A percentile compares a stretch with the other conserved stretches of the same genome.
Conservation (phyloP, 1,140 invertebrate species). For the Drosophila neocordata region DNA sequence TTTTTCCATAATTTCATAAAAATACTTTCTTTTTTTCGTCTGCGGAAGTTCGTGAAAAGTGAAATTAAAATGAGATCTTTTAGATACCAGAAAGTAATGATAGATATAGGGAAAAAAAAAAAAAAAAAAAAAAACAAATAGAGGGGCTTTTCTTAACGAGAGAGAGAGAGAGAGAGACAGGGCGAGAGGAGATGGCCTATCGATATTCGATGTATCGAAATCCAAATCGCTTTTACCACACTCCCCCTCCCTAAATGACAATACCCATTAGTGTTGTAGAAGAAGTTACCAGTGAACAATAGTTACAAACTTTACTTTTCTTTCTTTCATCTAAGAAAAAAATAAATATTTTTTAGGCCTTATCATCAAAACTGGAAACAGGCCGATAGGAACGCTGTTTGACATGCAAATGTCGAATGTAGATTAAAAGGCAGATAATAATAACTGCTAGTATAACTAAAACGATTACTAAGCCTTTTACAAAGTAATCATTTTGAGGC, state of each 20-base stretch:
- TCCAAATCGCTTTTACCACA: neutral
- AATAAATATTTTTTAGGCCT: conserved; percentile 46
- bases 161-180: neutral
- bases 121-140: conserved; percentile 25
- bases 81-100: conserved; percentile 64
- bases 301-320: neutral
- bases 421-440: conserved; percentile 12
- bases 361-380: conserved; percentile 75
- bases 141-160: conserved; percentile 1
- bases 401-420: conserved; percentile 57
- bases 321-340: neutral
- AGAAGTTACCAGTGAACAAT: neutral
- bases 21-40: conserved; percentile 70
- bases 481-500: neutral
- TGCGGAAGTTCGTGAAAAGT: conserved; percentile 65
- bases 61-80: conserved; percentile 77
- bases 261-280: neutral
- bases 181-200: too few relatives aligned
- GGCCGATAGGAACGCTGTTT: conserved; percentile 79
- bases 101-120: conserved; percentile 12
- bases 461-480: neutral
- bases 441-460: conserved; percentile 26
- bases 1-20: conserved; percentile 67
- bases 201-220: too few relatives aligned
- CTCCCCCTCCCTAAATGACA: neutral